Conservation (phyloP, 2,113 vertebrate species). For the Nycticorax nycticorax region DNA sequence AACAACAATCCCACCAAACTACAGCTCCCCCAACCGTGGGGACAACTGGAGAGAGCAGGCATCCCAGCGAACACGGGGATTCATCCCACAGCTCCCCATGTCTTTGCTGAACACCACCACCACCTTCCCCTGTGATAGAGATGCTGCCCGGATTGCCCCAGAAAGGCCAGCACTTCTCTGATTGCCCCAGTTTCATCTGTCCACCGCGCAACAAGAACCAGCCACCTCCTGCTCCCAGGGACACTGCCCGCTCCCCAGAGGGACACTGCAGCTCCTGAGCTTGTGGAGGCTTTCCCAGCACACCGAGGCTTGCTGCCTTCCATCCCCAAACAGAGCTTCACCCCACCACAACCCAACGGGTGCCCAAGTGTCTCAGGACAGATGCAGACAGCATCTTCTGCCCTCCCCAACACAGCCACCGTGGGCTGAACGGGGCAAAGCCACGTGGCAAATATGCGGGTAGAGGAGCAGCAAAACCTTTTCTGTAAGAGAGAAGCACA, state of each 20-base stretch:
- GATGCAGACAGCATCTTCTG: neutral
- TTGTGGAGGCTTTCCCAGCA: neutral
- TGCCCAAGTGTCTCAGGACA: neutral
- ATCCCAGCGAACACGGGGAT: neutral
- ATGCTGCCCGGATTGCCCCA: neutral
- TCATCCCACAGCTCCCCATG: rapidly evolving
- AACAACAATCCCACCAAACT: neutral
- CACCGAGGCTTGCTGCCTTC: rapidly evolving
- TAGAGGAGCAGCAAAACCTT: neutral
- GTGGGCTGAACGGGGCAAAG: neutral
- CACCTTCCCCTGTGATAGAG: rapidly evolving
- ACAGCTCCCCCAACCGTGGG: rapidly evolving
- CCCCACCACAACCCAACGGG: no score
- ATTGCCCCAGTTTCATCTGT: neutral
- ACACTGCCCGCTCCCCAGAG: neutral
- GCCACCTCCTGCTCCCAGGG: neutral
- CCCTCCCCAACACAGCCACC: neutral
- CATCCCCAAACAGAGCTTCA: neutral
- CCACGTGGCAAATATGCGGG: rapidly evolving
- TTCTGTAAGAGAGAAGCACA: neutral
- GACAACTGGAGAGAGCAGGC: neutral
- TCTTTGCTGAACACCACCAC: neutral
- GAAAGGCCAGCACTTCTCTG: neutral
- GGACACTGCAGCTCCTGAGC: rapidly evolving
- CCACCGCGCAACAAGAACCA: rapidly evolving